These are phyloP conservation scores for Carlito syrichta DNA, from an alignment of 2,113 vertebrate genomes.

Conservation along the genomic window DNA sequence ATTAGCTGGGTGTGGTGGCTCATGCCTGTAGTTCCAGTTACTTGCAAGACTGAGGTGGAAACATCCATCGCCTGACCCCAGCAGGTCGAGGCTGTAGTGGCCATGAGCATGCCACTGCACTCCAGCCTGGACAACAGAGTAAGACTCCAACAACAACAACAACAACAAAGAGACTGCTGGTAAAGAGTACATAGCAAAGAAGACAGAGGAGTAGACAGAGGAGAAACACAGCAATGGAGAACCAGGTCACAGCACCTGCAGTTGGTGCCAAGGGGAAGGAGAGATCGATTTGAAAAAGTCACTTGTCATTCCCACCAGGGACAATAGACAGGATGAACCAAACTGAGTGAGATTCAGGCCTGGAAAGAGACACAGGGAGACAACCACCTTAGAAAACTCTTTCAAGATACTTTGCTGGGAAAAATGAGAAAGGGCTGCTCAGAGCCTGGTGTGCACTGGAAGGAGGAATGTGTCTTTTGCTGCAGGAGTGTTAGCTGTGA, in stretches of 20 bases:
- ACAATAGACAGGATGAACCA: background rate
- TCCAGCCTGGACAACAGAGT: too few relatives aligned
- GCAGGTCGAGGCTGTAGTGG: too few relatives aligned
- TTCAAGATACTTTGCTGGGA: background rate
- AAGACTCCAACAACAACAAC: too few relatives aligned
- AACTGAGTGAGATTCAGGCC: background rate
- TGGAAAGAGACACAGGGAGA: background rate
- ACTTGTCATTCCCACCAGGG: too few relatives aligned
- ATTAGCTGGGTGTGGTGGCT: too few relatives aligned
- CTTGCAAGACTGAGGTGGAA: too few relatives aligned
- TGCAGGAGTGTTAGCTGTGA: background rate
- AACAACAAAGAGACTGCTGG: background rate
- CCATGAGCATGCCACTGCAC: too few relatives aligned
- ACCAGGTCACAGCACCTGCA: rapidly evolving
- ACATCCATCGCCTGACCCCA: too few relatives aligned
- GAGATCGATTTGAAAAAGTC: background rate
- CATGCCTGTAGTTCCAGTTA: too few relatives aligned
- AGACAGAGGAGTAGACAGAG: background rate
- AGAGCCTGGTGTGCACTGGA: background rate
- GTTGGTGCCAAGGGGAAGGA: background rate
- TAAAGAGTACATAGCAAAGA: background rate
- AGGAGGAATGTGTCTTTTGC: background rate
- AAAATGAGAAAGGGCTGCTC: background rate
- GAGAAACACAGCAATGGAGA: background rate
- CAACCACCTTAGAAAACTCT: background rate